Percentiles rank a stretch among this genome's conserved stretches.
These are phyloP conservation scores for Argopecten irradians DNA, from an alignment of 1,140 invertebrate genomes.

Conservation along the genomic window DNA sequence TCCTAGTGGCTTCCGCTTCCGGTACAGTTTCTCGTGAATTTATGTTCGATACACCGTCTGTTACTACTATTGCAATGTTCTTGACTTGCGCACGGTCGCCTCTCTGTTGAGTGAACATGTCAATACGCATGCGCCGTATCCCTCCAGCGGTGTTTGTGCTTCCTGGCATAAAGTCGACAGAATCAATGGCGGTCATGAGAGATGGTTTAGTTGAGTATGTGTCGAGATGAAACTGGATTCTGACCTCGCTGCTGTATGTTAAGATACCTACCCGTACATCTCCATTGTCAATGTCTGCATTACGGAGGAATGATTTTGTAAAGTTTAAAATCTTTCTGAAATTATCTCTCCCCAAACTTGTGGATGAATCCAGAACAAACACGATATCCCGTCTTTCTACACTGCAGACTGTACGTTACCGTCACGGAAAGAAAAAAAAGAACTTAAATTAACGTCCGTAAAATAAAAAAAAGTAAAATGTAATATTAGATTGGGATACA, in stretches of 20 bases:
- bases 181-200: constrained; percentile 42
- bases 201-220: constrained; percentile 37
- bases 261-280: constrained; percentile 53
- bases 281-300: constrained; percentile 48
- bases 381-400: constrained; percentile 67
- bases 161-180: constrained; percentile 44
- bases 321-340: constrained; percentile 58
- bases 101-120: constrained; percentile 51
- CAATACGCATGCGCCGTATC: constrained; percentile 33
- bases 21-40: constrained; percentile 28
- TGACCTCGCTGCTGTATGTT: constrained; percentile 49
- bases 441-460: too few relatives aligned
- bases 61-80: constrained; percentile 63
- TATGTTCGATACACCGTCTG: constrained; percentile 59
- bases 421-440: background rate
- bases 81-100: constrained; percentile 58
- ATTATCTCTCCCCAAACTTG: constrained; percentile 49
- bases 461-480: too few relatives aligned
- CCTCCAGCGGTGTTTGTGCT: constrained; percentile 50
- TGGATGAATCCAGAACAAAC: constrained; percentile 64
- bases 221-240: constrained; percentile 56
- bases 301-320: constrained; percentile 56
- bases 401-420: background rate
- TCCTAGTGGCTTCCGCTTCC: constrained; percentile 54
- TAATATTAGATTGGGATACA: too few relatives aligned